Evolutionary conservation across 2,797 vertebrate genomes (phyloP).

Genomic region (Acanthopagrus latus): DNA sequence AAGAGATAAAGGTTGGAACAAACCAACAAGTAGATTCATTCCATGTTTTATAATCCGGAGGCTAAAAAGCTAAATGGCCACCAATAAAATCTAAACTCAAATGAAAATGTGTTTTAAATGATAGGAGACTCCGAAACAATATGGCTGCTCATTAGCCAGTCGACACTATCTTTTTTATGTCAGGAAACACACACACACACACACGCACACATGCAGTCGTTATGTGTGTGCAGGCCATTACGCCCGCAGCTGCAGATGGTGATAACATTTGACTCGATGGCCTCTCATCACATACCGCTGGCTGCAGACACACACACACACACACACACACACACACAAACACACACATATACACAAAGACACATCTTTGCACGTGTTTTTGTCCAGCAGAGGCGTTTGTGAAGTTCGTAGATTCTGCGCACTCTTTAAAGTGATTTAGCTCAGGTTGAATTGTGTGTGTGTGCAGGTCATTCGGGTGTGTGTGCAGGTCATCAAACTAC

Average conservation of each 20-base stretch:
- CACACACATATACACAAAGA: too few relatives aligned
- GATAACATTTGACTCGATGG: constrained; percentile 38
- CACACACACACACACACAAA: background rate
- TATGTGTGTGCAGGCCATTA: constrained; percentile 24
- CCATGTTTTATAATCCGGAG: background rate
- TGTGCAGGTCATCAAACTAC: background rate
- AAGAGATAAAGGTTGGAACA: background rate
- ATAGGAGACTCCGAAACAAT: background rate
- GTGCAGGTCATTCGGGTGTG: too few relatives aligned
- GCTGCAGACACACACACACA: background rate
- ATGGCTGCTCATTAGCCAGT: constrained; percentile 12
- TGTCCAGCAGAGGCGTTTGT: too few relatives aligned
- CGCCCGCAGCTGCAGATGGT: constrained; percentile 6
- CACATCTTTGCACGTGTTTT: too few relatives aligned
- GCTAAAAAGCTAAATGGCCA: background rate
- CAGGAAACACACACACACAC: background rate
- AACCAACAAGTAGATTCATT: background rate
- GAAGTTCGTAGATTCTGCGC: too few relatives aligned
- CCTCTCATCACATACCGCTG: constrained; percentile 5
- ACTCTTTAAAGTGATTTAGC: too few relatives aligned
- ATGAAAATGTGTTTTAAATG: constrained; percentile 3
- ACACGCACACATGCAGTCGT: too few relatives aligned
- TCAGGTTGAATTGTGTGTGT: background rate
- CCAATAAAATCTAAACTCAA: constrained; percentile 9
- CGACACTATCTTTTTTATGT: background rate